A percentile compares a stretch with the other conserved stretches of the same genome.
These are phyloP conservation scores for Amazona vittata DNA, from an alignment of 2,113 vertebrate species.

Conservation along the genomic window DNA sequence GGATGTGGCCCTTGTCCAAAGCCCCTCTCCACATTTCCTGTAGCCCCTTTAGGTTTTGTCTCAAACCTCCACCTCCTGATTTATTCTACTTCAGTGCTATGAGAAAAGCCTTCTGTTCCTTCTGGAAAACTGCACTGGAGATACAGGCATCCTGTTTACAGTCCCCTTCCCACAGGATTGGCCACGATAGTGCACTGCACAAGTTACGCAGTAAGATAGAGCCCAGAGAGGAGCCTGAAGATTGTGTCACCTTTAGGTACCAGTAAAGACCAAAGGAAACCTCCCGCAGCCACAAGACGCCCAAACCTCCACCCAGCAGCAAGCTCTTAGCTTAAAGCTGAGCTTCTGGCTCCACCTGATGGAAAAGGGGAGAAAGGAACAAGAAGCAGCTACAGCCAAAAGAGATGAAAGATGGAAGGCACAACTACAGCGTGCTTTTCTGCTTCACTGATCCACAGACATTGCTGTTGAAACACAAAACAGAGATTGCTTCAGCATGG, in stretches of 20 bases:
- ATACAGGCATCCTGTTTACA: neutral
- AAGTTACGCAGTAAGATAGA: accelerated
- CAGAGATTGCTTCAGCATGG: neutral
- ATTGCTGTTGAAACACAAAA: neutral
- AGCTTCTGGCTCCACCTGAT: constrained; percentile 59
- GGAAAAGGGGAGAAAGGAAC: neutral
- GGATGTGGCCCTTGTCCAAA: neutral
- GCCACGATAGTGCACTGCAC: neutral
- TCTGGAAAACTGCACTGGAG: neutral
- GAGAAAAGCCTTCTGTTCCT: neutral
- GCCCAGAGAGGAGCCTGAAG: neutral
- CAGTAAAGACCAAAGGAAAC: neutral
- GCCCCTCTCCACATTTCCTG: neutral
- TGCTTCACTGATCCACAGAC: neutral
- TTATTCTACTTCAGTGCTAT: neutral
- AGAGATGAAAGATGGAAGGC: neutral
- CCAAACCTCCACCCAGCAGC: neutral
- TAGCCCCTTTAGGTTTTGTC: neutral
- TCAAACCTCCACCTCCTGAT: neutral
- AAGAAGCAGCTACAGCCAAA: neutral
- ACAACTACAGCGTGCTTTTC: neutral
- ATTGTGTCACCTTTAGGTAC: neutral
- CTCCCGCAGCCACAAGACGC: neutral
- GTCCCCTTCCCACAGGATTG: neutral
- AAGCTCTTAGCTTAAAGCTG: neutral